A percentile compares a stretch with the other conserved stretches of the same genome.
Conservation (phyloP, 2,888 invertebrate species). For the Andrena praecox region DNA sequence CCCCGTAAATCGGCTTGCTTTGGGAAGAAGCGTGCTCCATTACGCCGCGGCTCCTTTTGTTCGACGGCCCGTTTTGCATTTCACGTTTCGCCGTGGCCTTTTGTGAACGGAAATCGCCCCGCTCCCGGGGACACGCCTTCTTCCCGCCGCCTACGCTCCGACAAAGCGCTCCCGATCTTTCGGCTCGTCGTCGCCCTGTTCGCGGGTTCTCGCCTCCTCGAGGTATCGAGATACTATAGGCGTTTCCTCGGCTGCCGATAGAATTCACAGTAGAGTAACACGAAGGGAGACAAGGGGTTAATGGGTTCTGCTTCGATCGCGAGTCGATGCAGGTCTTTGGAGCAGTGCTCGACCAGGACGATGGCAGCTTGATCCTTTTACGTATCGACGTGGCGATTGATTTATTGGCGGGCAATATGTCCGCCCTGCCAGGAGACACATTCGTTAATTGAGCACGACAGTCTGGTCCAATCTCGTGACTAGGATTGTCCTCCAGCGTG, state of each 20-base stretch:
- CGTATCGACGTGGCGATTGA: slow-evolving; percentile 10
- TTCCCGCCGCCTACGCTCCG: slow-evolving; percentile 26
- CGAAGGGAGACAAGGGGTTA: slow-evolving; percentile 20
- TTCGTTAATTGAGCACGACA: slow-evolving; percentile 35
- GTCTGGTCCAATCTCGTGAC: slow-evolving; percentile 20
- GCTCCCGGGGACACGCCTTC: slow-evolving; percentile 37
- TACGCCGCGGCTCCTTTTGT: slow-evolving; percentile 54
- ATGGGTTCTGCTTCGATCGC: slow-evolving; percentile 28
- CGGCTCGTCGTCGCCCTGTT: neutral
- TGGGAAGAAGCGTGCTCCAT: slow-evolving; percentile 38
- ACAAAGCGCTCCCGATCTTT: slow-evolving; percentile 26
- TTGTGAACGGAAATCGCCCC: slow-evolving; percentile 42
- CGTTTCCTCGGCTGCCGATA: neutral
- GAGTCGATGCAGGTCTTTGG: neutral
- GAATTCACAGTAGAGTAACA: neutral
- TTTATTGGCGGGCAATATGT: slow-evolving; percentile 29
- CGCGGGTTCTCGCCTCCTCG: neutral
- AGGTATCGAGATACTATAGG: neutral
- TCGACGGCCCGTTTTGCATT: slow-evolving; percentile 58
- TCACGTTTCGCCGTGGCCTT: slow-evolving; percentile 39
- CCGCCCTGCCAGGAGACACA: slow-evolving; percentile 7
- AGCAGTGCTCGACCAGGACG: neutral
- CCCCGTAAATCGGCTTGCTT: slow-evolving; percentile 20
- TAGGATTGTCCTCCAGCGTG: slow-evolving; percentile 13
- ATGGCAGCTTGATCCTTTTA: neutral